These are phyloP conservation scores for Pterophyllum scalare DNA, from an alignment of 2,113 vertebrate genomes.

Conservation along the genomic window DNA sequence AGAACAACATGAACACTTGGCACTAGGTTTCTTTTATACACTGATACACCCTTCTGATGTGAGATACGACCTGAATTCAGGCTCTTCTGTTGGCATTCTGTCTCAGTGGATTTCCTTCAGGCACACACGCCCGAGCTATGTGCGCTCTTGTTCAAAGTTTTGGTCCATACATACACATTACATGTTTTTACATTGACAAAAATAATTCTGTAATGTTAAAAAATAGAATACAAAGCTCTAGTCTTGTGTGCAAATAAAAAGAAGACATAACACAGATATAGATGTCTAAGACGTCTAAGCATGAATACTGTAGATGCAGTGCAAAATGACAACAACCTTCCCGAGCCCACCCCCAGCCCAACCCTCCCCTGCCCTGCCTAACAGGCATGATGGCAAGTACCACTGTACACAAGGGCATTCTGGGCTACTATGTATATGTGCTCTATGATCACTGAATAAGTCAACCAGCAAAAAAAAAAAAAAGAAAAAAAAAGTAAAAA, in stretches of 20 bases:
- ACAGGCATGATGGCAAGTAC: constrained; percentile 61
- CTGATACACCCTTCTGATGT: constrained; percentile 46
- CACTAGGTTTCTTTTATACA: constrained; percentile 73
- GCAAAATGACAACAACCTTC: constrained; percentile 76
- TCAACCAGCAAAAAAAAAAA: constrained; percentile 63
- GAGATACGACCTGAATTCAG: constrained; percentile 39
- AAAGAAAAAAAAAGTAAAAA: constrained; percentile 47
- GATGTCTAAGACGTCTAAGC: constrained; percentile 75
- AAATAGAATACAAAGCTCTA: constrained; percentile 86
- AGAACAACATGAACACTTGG: constrained; percentile 77
- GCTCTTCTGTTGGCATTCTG: constrained; percentile 57
- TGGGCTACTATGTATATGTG: constrained; percentile 71
- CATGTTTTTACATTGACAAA: constrained; percentile 80
- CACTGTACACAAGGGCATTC: constrained; percentile 70
- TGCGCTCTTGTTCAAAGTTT: constrained; percentile 76
- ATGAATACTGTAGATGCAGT: constrained; percentile 83
- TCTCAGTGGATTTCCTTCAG: constrained; percentile 74
- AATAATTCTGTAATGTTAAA: constrained; percentile 85
- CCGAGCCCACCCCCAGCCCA: constrained; percentile 11
- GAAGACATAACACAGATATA: constrained; percentile 81
- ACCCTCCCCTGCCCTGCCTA: constrained; percentile 27
- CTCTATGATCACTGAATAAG: constrained; percentile 70
- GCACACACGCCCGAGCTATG: constrained; percentile 56
- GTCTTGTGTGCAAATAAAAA: constrained; percentile 85
- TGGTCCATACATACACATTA: constrained; percentile 83